Percentiles rank a stretch among this genome's conserved stretches.
Evolutionary conservation across 2,797 vertebrate genomes (phyloP).

Genomic region (Dendrocincla tyrannina): DNA sequence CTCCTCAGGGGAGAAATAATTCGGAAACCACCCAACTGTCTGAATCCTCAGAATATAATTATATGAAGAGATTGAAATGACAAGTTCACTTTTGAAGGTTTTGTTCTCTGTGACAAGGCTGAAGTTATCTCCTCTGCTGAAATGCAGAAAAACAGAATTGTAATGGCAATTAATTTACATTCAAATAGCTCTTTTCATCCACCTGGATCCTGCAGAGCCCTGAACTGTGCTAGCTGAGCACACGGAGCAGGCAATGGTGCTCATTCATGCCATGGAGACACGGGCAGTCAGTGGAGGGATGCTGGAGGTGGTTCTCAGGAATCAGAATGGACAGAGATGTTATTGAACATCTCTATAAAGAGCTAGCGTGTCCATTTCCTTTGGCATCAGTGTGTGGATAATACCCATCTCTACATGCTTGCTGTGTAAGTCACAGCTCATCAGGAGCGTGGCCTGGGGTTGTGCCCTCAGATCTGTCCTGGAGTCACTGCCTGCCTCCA

Average conservation of each 20-base stretch:
- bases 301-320: not conserved
- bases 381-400: rapidly evolving
- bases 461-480: not conserved
- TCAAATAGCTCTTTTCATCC: constrained; percentile 53
- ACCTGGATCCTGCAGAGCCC: constrained; percentile 10
- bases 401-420: not conserved
- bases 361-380: rapidly evolving
- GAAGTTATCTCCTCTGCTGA: constrained; percentile 58
- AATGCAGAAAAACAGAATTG: constrained; percentile 66
- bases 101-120: constrained; percentile 68
- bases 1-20: not conserved
- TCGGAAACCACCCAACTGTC: constrained; percentile 37
- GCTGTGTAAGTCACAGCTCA: not conserved
- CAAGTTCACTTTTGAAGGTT: constrained; percentile 64
- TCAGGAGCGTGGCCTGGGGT: not conserved
- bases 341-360: not conserved
- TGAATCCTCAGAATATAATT: constrained; percentile 51
- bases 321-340: not conserved
- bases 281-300: not conserved
- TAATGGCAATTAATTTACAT: constrained; percentile 67
- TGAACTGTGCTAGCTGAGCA: not conserved
- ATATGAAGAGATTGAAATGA: constrained; percentile 53
- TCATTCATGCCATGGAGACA: not conserved
- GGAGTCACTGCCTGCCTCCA: not conserved
- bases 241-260: not conserved